A percentile compares a stretch with the other conserved stretches of the same genome.
These are phyloP conservation scores for Ips typographus DNA, from an alignment of 1,140 invertebrate genomes.

Conservation along the genomic window DNA sequence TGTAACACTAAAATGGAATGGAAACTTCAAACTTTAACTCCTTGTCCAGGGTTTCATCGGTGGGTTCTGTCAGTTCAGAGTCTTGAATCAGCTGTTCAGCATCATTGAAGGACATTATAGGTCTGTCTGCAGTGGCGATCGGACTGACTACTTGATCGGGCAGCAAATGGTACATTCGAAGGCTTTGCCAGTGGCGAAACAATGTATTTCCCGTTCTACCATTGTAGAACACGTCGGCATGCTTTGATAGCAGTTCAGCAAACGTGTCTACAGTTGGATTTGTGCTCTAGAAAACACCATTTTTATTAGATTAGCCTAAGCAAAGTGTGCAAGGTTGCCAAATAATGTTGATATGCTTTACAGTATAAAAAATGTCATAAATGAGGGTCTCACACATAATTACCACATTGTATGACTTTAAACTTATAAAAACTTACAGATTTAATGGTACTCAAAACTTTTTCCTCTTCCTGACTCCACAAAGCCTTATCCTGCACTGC, in stretches of 20 bases:
- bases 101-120: constrained; percentile 85
- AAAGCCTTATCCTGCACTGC: constrained; percentile 85
- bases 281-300: constrained; percentile 36
- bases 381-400: not conserved
- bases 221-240: constrained; percentile 83
- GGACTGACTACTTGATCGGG: constrained; percentile 82
- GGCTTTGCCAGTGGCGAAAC: constrained; percentile 85
- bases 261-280: constrained; percentile 69
- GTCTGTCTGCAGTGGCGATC: constrained; percentile 59
- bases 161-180: constrained; percentile 91
- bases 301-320: not conserved
- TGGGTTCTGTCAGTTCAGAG: constrained; percentile 74
- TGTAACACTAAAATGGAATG: not conserved
- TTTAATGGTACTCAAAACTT: constrained; percentile 77
- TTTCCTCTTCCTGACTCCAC: constrained; percentile 88
- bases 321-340: no score
- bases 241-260: constrained; percentile 82
- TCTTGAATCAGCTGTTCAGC: constrained; percentile 89
- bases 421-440: constrained; percentile 65
- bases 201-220: constrained; percentile 84
- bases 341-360: no score
- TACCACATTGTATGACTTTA: not conserved
- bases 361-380: no score
- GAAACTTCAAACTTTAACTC: constrained; percentile 40
- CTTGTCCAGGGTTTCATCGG: constrained; percentile 71